Base-by-base conservation (phyloP, 2,888 invertebrate species). In the Falcaria lacertinaria region DNA sequence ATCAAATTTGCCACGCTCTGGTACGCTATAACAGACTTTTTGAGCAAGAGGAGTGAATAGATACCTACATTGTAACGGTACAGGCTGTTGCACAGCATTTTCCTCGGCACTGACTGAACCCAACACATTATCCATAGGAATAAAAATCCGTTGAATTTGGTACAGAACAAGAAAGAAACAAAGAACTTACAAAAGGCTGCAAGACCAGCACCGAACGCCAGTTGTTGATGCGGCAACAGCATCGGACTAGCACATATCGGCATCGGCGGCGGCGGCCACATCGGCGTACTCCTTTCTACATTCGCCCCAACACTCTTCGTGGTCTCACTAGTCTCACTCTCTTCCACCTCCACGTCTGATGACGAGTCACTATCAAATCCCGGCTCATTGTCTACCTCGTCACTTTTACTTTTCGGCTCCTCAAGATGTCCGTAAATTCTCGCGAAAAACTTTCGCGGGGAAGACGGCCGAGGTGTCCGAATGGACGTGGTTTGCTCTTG, bases 341-440 rank as follows among this genome's bases (percentile, higher is more conserved):
- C 78, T 14, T 68, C 86, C 38, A 89, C 73, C 54, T 89, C 90
- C 39, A 89, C 81, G 46, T 90, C 89, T 0, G 88, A 88, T n/a
- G 82, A 86, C 0, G 86, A 86, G 35, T 82, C 85, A 57, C 86
- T 86, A 34, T 77, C 83, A 15, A 64, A 69, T 34, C 52, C 69
- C 17, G 48, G 63, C 42, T 55, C 57, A 39, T 51, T 59, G 44
- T 54, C 64, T 48, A 55, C 71, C 14, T 38, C 64, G 22, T 45
- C 50, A 55, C 64, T 57, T 40, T 57, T 57, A 37, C 44, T 52
- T 45, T 64, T 69, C 2, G 74, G 69, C 43, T 82, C 72, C 55
- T 95, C 95, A n/a, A 95, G 85, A 61, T 95, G 93, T 0, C 95
- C 96, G 65, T 96, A 96, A 33, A 96, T 88, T 43, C 94, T 90